phyloP scores from a whole-genome alignment of 2,888 invertebrate genomes.

The Sphaeridia pumilis region DNA sequence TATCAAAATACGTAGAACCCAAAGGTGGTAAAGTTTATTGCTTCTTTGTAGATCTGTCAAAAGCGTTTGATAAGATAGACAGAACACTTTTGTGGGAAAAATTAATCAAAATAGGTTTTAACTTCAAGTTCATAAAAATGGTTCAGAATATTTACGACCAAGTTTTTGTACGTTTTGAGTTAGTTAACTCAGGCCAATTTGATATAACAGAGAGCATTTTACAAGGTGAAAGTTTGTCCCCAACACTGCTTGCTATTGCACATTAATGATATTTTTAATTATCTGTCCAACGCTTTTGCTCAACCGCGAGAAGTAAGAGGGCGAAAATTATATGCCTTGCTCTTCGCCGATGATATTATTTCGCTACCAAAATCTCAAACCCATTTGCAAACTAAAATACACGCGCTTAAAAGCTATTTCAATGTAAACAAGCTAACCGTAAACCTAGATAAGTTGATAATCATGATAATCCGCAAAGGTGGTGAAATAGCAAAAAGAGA shows the following conservation, averaged over 20 bases:
- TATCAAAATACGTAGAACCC: background rate
- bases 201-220: constrained; percentile 3
- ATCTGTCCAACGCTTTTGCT: background rate
- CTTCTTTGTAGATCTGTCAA: constrained; percentile 4
- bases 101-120: background rate
- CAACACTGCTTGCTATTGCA: background rate
- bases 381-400: constrained; percentile 3
- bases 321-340: background rate
- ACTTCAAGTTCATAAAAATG: background rate
- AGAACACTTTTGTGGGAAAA: background rate
- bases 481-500: background rate
- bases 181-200: background rate
- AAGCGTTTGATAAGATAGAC: constrained; percentile 5
- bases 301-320: background rate
- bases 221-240: constrained; percentile 2
- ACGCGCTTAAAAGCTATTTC: background rate
- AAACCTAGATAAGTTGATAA: constrained; percentile 1
- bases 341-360: constrained; percentile 5
- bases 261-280: background rate
- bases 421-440: background rate
- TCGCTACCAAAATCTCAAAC: background rate
- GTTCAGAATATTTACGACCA: constrained; percentile 1
- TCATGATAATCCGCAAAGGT: background rate
- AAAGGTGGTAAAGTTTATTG: background rate
- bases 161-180: background rate